These are phyloP conservation scores for Olivierus martensii DNA, from an alignment of 1,140 invertebrate species.

Conservation along the genomic window DNA sequence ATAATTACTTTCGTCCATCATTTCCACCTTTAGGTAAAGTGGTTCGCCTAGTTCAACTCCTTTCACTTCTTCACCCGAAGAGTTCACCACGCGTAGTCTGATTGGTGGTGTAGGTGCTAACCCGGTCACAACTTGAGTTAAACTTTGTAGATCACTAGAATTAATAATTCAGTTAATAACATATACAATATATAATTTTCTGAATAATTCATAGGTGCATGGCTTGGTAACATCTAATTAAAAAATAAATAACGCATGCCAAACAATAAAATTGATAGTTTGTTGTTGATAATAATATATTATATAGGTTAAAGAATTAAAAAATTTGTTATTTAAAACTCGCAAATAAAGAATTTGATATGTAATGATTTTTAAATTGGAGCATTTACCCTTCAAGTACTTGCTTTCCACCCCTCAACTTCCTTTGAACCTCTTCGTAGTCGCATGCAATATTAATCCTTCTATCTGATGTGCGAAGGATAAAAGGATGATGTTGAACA, in stretches of 20 bases:
- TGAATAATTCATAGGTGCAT: too few species aligned
- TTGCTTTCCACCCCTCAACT: slow-evolving; percentile 14
- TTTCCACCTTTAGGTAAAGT: slow-evolving; percentile 25
- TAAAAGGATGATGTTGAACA: slow-evolving; percentile 17
- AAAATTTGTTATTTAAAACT: too few species aligned
- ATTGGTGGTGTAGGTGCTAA: slow-evolving; percentile 26
- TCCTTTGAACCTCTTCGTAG: slow-evolving; percentile 15
- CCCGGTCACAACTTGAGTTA: slow-evolving; percentile 25
- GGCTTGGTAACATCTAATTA: too few species aligned
- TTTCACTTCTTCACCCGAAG: slow-evolving; percentile 21
- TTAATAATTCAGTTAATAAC: too few species aligned
- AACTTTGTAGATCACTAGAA: slow-evolving; percentile 13
- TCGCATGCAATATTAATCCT: slow-evolving; percentile 18
- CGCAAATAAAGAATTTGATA: too few species aligned
- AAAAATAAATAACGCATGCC: too few species aligned
- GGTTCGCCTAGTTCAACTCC: slow-evolving; percentile 26
- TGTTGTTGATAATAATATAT: too few species aligned
- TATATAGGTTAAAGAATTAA: too few species aligned
- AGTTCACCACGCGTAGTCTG: slow-evolving; percentile 23
- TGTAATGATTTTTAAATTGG: background rate
- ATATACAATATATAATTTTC: too few species aligned
- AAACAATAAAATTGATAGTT: too few species aligned
- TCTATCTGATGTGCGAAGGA: slow-evolving; percentile 13
- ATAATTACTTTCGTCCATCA: slow-evolving; percentile 22
- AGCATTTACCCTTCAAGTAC: slow-evolving; percentile 14